Evolutionary conservation across 2,113 vertebrate species (phyloP), one percentile per base, ranked within the genome.

Genomic region (Pseudorhombus dupliciocellatus): DNA sequence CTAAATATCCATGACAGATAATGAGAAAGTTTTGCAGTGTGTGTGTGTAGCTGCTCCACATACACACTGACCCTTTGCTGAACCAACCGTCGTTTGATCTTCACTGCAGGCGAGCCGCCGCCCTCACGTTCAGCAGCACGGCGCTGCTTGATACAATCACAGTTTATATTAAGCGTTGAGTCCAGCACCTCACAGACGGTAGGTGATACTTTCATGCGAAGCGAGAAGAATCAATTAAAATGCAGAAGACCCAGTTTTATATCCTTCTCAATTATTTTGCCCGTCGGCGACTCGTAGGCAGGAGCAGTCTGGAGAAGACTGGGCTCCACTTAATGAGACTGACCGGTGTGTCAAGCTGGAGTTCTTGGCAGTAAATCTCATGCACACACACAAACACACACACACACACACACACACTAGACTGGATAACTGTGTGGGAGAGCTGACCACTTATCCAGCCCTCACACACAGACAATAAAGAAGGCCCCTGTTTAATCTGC

Each of bases 181-280:
- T 71, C 73, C 25, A 63, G 66, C 55, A 34, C 63, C 62, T 67
- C 56, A 46, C 64, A 63, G 65, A 77, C 77, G 73, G 78, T 72
- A 77, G 78, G 79, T 89, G 73, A 78, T 84, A 62, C 77, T 87
- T 89, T 87, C 66, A 87, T 80, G 72, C 79, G 55, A 57, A 65
- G 73, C 10, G 37, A 60, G 70, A 60, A 82, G 68, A 87, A 88
- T 89, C 76, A 70, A 84, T 88, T 84, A 58, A 68, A 79, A 76
- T 20, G n/a, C 42, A 64, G 14, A 64, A n/a, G 37, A 54, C 28
- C 50, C 24, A 68, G 76, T 77, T 84, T 68, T 62, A 56, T 28
- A 66, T 62, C 64, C 63, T 66, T 63, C 58, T 16, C 30, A 16
- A 28, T 79, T 70, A 30, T 77, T 81, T 81, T 85, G 74, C 82